phyloP scores from a whole-genome alignment of 2,888 invertebrate genomes.

The Zaprionus obscuricornis region DNA sequence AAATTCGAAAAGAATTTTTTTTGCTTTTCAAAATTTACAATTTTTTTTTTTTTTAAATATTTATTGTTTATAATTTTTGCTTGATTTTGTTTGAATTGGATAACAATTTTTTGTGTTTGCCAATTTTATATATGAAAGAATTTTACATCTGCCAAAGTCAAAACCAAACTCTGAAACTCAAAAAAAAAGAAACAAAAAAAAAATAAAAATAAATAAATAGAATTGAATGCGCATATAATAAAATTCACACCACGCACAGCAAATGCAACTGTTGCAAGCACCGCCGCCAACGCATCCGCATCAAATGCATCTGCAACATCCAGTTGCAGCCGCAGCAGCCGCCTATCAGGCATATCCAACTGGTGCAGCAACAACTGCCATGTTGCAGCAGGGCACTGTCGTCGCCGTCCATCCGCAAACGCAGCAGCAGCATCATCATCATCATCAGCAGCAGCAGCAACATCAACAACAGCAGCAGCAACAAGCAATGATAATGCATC shows the following conservation, averaged over 20 bases:
- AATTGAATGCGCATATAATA: conserved; percentile 71
- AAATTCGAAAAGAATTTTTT: no score
- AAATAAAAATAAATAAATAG: conserved; percentile 43
- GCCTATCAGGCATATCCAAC: conserved; percentile 65
- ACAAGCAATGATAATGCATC: conserved; percentile 58
- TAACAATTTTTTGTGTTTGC: conserved; percentile 24
- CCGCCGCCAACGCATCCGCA: conserved; percentile 80
- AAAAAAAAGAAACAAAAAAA: conserved; percentile 26
- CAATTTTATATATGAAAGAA: no score
- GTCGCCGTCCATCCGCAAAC: conserved; percentile 71
- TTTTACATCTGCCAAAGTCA: conserved; percentile 51
- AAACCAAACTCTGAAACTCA: conserved; percentile 40
- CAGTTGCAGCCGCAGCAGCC: conserved; percentile 57
- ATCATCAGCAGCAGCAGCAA: conserved; percentile 53
- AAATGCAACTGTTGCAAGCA: conserved; percentile 83
- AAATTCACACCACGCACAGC: conserved; percentile 80
- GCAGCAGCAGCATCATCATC: conserved; percentile 56
- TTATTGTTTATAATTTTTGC: conserved; percentile 13
- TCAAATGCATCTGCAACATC: conserved; percentile 77
- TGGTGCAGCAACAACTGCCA: conserved; percentile 53
- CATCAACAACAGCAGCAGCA: conserved; percentile 56
- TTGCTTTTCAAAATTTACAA: no score
- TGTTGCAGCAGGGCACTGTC: conserved; percentile 69
- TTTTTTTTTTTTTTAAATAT: no score
- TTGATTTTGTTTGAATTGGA: conserved; percentile 30